Conservation (phyloP, 2,113 vertebrate genomes). For the Tragelaphus scriptus region DNA sequence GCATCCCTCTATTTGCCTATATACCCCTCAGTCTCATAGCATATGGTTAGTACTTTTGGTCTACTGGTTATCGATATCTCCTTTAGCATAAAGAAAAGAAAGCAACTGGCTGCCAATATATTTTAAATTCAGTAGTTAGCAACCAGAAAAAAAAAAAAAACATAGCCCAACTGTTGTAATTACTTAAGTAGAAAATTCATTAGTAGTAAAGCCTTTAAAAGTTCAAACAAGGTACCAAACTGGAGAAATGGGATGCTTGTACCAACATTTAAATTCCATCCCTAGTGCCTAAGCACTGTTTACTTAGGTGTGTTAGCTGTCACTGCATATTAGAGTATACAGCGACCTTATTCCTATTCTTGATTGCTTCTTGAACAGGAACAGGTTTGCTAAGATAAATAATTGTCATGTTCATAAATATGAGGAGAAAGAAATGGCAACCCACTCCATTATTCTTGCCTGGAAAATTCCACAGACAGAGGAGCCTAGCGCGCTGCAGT, state of each 20-base stretch:
- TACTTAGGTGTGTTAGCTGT: not conserved
- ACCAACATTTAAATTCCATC: not conserved
- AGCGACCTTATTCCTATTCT: not conserved
- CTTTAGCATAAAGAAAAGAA: not conserved
- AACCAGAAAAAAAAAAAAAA: not conserved
- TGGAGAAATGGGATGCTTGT: not conserved
- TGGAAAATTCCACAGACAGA: not conserved
- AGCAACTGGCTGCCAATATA: not conserved
- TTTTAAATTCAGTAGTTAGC: conserved; percentile 24
- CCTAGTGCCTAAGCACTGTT: not conserved
- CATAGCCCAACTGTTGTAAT: not conserved
- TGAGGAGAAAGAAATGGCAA: not conserved
- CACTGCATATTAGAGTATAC: conserved; percentile 4
- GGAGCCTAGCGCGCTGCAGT: not conserved
- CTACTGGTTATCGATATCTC: not conserved
- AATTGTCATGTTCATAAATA: conserved; percentile 25
- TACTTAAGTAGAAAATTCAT: not conserved
- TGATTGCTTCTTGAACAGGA: conserved; percentile 34
- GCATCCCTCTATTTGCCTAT: not conserved
- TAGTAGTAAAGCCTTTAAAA: not conserved
- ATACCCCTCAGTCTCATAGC: not conserved
- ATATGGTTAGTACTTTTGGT: not conserved
- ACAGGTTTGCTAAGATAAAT: conserved; percentile 32
- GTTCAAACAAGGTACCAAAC: not conserved
- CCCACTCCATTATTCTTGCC: not conserved